Evolutionary conservation across 1,140 invertebrate genomes (phyloP), one percentile per base, ranked within the genome.

Genomic region (Asbolus verrucosus): DNA sequence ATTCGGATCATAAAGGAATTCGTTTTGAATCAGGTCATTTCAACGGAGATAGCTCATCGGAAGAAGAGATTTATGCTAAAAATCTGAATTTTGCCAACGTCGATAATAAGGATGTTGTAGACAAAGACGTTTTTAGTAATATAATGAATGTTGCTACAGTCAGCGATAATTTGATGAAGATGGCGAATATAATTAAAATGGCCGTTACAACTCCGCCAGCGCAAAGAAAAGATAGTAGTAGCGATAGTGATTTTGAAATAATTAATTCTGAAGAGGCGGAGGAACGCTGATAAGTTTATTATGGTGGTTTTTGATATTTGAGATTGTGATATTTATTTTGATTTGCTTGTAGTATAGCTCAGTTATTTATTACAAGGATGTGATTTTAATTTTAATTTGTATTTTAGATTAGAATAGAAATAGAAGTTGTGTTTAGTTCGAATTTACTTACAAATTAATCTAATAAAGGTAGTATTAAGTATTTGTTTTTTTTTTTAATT

Each of bases 181-280:
- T 78, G 9, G 50, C 69, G 6, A 73, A 70, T 27, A 73, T 75
- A 33, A 39, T 67, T 8, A 72, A 50, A 24, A 36, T 21, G 6
- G 16, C 21, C 5, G 24, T 38, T 9, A n/a, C 16, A 27, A 63
- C 6, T 11, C 16, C 41, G 13, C 19, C 14, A 9, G 31, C 36
- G 38, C 39, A 70, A 67, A 59, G 68, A 18, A 69, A 66, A 30
- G 73, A 74, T 11, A 77, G 67, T 63, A 70, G 72, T n/a, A 72
- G 74, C 66, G 71, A 74, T 71, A 78, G 76, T 66, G 77, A 79
- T 63, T 79, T 77, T 71, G 77, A 79, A 72, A 70, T 79, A 38
- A 69, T 79, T 21, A 61, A 77, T 69, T 36, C 67, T 3, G 73
- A 77, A 14, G 77, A 78, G 18, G 60, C 63, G 21, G 24, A 73